Percentiles rank a stretch among this genome's conserved stretches.
Evolutionary conservation across 1,140 invertebrate species (phyloP).

Genomic region (Carcinoscorpius rotundicauda): DNA sequence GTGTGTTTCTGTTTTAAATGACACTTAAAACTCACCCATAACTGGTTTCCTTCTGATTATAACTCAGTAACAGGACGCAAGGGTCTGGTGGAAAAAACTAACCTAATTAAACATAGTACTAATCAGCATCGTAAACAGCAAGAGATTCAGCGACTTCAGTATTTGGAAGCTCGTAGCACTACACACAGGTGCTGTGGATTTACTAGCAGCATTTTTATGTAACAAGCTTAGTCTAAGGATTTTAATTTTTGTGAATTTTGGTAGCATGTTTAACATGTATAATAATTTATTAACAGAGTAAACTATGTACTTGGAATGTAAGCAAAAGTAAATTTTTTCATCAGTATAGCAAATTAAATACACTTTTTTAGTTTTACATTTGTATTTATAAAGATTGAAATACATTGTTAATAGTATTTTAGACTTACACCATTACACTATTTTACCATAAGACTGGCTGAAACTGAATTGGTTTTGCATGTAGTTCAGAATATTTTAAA

Average conservation of each 20-base stretch:
- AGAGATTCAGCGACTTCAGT: conserved; percentile 15
- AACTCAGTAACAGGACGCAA: conserved; percentile 44
- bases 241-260: neutral
- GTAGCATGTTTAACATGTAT: neutral
- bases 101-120: conserved; percentile 67
- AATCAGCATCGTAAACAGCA: conserved; percentile 19
- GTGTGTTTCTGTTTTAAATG: no score
- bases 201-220: neutral
- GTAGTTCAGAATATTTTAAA: no score
- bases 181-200: conserved; percentile 15
- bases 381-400: no score
- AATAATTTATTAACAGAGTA: neutral
- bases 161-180: conserved; percentile 19
- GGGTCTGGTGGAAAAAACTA: conserved; percentile 75
- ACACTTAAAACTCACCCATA: no score
- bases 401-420: no score
- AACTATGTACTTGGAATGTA: neutral
- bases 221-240: neutral
- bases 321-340: neutral
- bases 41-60: neutral
- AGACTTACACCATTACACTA: no score
- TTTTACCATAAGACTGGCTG: no score
- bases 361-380: no score
- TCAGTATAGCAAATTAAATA: no score
- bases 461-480: no score